Evolutionary conservation across 1,140 invertebrate species (phyloP).

Genomic region (Lepeophtheirus salmonis): DNA sequence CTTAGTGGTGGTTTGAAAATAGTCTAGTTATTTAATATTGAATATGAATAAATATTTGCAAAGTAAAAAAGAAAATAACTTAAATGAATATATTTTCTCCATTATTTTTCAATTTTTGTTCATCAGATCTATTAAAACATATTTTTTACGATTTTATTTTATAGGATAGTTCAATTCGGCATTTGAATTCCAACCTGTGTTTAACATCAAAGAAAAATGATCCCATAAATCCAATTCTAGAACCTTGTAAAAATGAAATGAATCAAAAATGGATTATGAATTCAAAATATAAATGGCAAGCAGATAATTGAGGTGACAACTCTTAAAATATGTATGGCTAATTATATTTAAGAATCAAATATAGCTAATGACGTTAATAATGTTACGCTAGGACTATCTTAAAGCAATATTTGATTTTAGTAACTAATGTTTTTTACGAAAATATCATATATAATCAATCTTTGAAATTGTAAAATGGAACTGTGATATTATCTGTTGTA

Average conservation of each 20-base stretch:
- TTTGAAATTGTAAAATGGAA: too few relatives aligned
- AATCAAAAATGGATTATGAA: slow-evolving; percentile 90
- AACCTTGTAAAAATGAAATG: slow-evolving; percentile 42
- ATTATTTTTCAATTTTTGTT: background rate
- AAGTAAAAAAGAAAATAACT: background rate
- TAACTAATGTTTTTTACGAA: too few relatives aligned
- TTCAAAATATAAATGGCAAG: slow-evolving; percentile 84
- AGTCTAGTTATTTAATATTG: too few relatives aligned
- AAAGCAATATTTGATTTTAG: too few relatives aligned
- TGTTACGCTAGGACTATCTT: too few relatives aligned
- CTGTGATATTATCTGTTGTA: too few relatives aligned
- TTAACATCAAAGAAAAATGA: slow-evolving; percentile 28
- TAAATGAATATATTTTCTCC: background rate
- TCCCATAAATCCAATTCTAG: background rate
- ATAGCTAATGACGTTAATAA: too few relatives aligned
- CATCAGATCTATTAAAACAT: slow-evolving; percentile 9
- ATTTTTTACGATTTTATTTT: slow-evolving; percentile 24
- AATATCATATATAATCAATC: too few relatives aligned
- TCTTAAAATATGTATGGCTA: too few relatives aligned
- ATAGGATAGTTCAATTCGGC: slow-evolving; percentile 64
- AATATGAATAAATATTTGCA: background rate
- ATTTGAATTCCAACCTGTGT: slow-evolving; percentile 78
- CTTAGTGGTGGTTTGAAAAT: too few relatives aligned
- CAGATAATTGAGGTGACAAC: too few relatives aligned
- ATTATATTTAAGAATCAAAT: too few relatives aligned